Evolutionary conservation across 1,140 invertebrate species (phyloP).

Genomic region (Steinernema feltiae): DNA sequence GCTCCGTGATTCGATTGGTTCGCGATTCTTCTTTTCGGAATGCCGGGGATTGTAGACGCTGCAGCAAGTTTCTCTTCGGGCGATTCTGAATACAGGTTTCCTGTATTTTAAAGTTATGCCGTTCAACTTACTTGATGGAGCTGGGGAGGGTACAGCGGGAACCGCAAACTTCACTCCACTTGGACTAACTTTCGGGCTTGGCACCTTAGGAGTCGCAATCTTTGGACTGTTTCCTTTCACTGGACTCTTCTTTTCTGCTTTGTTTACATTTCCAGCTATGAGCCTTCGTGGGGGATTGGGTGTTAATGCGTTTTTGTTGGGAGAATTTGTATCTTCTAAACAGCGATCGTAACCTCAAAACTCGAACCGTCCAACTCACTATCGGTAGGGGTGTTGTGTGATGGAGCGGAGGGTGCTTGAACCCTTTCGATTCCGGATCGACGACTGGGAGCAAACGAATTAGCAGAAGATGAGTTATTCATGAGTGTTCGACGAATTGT

Average conservation of each 20-base stretch:
- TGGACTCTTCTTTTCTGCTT: background rate
- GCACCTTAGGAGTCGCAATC: background rate
- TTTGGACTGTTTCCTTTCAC: background rate
- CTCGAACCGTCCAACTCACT: background rate
- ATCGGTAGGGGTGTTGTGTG: background rate
- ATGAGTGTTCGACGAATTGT: background rate
- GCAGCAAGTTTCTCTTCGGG: constrained; percentile 6
- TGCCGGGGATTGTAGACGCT: background rate
- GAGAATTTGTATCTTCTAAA: background rate
- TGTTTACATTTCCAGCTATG: background rate
- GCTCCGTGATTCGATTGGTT: constrained; percentile 5
- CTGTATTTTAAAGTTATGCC: background rate
- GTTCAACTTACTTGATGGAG: background rate
- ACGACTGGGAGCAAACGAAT: background rate
- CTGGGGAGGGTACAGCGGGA: background rate
- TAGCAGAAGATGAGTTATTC: background rate
- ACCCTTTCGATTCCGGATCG: background rate
- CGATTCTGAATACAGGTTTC: background rate
- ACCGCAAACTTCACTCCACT: background rate
- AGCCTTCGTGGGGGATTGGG: background rate
- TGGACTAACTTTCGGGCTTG: background rate
- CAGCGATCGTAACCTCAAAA: background rate
- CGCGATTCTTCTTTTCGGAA: background rate
- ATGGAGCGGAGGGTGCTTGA: background rate
- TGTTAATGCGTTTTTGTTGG: background rate